phyloP scores from a whole-genome alignment of 2,888 invertebrate genomes.

The Rotaria macrura region DNA sequence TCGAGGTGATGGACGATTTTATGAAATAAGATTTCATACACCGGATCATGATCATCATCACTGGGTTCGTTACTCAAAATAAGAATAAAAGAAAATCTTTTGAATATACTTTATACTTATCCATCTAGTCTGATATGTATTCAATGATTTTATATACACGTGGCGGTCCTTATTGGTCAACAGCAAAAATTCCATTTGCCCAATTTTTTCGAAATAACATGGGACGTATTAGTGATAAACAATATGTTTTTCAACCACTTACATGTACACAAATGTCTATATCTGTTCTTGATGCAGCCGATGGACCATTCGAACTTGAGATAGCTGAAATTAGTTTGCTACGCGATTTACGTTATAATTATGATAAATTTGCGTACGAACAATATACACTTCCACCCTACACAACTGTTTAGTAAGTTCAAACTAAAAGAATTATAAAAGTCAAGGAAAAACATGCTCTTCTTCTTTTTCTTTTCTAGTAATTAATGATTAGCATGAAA shows the following conservation, averaged over 20 bases:
- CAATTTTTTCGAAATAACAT: slow-evolving; percentile 27
- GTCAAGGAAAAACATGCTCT: background rate
- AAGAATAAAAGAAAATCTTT: background rate
- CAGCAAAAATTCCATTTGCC: slow-evolving; percentile 31
- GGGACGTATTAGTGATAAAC: slow-evolving; percentile 30
- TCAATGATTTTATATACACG: slow-evolving; percentile 65
- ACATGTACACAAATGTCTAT: slow-evolving; percentile 23
- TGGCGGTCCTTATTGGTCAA: slow-evolving; percentile 97
- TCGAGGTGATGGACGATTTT: slow-evolving; percentile 84
- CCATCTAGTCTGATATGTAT: slow-evolving; percentile 29
- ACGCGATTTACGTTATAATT: slow-evolving; percentile 18
- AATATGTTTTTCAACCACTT: slow-evolving; percentile 17
- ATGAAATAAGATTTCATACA: slow-evolving; percentile 67
- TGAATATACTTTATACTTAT: background rate
- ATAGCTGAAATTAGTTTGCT: slow-evolving; percentile 27
- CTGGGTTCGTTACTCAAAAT: background rate
- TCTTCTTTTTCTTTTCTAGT: background rate
- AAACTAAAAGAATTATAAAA: background rate
- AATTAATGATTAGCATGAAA: background rate
- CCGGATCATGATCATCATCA: slow-evolving; percentile 1
- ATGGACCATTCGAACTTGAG: slow-evolving; percentile 33
- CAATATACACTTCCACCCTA: slow-evolving; percentile 28
- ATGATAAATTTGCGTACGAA: slow-evolving; percentile 32
- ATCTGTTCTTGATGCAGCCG: slow-evolving; percentile 22
- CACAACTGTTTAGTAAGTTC: slow-evolving; percentile 2